Evolutionary conservation across 2,113 vertebrate species (phyloP).

Genomic region (Salvelinus alpinus): DNA sequence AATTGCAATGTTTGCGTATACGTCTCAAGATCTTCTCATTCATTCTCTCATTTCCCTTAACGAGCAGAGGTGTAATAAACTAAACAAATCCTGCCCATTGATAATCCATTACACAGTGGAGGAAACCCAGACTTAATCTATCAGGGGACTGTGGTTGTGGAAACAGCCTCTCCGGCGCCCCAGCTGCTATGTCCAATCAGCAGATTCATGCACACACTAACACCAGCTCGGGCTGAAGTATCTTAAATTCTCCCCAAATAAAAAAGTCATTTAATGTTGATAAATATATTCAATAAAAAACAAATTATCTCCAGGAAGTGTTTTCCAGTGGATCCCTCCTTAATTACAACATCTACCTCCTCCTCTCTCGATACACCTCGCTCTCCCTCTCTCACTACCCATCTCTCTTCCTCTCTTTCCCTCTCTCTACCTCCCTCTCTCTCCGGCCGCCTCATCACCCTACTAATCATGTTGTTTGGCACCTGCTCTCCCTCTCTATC

Average conservation of each 20-base stretch:
- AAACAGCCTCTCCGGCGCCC: constrained; percentile 21
- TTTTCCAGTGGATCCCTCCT: constrained; percentile 42
- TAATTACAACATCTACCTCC: constrained; percentile 46
- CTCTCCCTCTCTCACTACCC: constrained; percentile 6
- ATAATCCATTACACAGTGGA: constrained; percentile 50
- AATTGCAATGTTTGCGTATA: too few relatives aligned
- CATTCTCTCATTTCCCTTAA: constrained; percentile 35
- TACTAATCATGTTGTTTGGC: constrained; percentile 55
- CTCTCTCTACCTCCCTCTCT: not conserved
- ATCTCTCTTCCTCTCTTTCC: not conserved
- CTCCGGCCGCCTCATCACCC: constrained; percentile 35
- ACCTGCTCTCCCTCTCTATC: constrained; percentile 32
- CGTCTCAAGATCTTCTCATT: constrained; percentile 30
- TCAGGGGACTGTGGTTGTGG: constrained; percentile 25
- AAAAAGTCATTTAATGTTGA: constrained; percentile 61
- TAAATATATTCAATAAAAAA: constrained; percentile 66
- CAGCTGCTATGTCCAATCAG: constrained; percentile 41
- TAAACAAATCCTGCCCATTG: constrained; percentile 49
- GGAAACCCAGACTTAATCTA: constrained; percentile 28
- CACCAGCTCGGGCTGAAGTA: constrained; percentile 30
- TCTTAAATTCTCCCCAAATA: constrained; percentile 46
- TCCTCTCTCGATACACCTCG: not conserved
- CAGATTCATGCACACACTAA: constrained; percentile 26
- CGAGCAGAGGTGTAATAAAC: constrained; percentile 46
- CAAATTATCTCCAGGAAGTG: constrained; percentile 50